Evolutionary conservation across 2,113 vertebrate species (phyloP).

Genomic region (Zosterops japonicus): DNA sequence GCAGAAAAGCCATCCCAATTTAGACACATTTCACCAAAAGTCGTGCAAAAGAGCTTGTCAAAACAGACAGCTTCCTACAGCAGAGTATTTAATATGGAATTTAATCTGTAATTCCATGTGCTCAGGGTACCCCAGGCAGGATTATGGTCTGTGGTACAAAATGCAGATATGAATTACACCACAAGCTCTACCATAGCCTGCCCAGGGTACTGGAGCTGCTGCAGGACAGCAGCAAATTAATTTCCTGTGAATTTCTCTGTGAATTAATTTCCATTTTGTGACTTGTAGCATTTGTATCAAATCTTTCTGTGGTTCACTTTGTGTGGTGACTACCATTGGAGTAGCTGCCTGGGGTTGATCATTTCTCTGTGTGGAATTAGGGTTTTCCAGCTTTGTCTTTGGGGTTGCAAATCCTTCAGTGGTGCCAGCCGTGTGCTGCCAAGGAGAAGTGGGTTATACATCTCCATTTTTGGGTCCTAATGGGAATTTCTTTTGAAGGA

Average conservation of each 20-base stretch:
- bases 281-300: background rate
- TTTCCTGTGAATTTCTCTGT: background rate
- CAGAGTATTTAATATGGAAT: background rate
- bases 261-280: background rate
- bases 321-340: background rate
- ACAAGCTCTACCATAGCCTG: background rate
- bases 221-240: too few relatives aligned
- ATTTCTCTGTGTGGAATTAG: background rate
- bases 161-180: too few relatives aligned
- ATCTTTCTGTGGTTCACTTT: background rate
- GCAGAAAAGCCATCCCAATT: background rate
- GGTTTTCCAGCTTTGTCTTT: background rate
- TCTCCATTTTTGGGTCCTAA: background rate
- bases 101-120: background rate
- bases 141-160: too few relatives aligned
- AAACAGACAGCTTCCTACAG: background rate
- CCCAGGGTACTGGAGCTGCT: too few relatives aligned
- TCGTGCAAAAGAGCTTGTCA: background rate
- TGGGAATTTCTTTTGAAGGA: background rate
- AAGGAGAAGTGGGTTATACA: background rate
- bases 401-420: background rate
- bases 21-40: background rate
- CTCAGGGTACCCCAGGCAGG: background rate
- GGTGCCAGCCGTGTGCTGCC: background rate
- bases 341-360: background rate